phyloP scores from a whole-genome alignment of 2,888 invertebrate genomes.

The Drosophila borborema region DNA sequence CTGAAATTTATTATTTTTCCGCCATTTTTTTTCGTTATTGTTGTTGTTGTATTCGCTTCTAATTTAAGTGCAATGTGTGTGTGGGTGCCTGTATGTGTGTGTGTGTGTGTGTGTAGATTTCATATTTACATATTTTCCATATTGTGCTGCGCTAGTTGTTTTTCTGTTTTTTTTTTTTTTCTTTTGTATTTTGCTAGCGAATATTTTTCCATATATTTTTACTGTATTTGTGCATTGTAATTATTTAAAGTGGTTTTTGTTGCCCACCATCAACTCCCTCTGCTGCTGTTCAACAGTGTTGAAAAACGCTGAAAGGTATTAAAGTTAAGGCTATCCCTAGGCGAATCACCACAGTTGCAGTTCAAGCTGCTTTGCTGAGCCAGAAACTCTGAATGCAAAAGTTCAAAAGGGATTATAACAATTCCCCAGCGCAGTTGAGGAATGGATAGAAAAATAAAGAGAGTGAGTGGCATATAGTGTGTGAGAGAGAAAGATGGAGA shows the following conservation, averaged over 20 bases:
- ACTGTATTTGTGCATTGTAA: conserved; percentile 62
- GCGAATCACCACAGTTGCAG: conserved; percentile 14
- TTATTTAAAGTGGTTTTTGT: conserved; percentile 73
- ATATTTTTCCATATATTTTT: conserved; percentile 25
- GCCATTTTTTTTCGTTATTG: conserved; percentile 31
- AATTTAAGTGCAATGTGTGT: conserved; percentile 55
- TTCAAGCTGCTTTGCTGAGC: conserved; percentile 13
- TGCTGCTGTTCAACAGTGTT: conserved; percentile 14
- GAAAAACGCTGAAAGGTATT: conserved; percentile 41
- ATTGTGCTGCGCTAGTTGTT: conserved; percentile 49
- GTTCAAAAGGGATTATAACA: conserved; percentile 25
- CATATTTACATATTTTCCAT: conserved; percentile 62
- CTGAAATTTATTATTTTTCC: conserved; percentile 47
- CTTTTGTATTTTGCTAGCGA: background rate
- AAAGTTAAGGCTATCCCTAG: conserved; percentile 33
- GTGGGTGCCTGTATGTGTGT: conserved; percentile 31
- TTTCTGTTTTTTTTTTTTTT: conserved; percentile 14
- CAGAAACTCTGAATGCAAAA: conserved; percentile 11
- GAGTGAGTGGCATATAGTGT: background rate
- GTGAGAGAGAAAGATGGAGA: background rate
- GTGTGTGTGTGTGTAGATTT: conserved; percentile 43
- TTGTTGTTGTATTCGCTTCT: conserved; percentile 38
- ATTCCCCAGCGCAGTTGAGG: background rate
- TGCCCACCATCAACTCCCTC: background rate
- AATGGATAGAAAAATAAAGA: background rate